Base-by-base conservation (phyloP, 2,797 vertebrate genomes). In the Prunella strophiata region DNA sequence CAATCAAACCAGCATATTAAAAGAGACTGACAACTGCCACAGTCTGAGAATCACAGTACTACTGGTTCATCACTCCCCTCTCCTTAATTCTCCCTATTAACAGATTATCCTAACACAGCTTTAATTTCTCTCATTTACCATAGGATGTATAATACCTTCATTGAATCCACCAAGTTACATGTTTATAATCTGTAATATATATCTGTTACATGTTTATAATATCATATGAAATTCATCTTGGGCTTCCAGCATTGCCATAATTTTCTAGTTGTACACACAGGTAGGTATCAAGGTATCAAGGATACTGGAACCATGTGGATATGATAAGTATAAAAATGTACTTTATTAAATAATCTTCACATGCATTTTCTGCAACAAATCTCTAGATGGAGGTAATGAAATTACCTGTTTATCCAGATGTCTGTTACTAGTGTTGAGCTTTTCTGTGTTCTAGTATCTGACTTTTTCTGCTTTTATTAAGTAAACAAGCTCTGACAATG, bases 341-440 rank as follows among this genome's bases (percentile, higher is more conserved):
- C 7, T 66, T 79, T 18, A 68, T 54, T 89, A 47, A 81, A 81
- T 88, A 89, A 88, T 43, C 7, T 16, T 51, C 16, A 51, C 10
- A 36, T 0, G 0, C 18, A 79, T 70, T 62, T 70, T 73, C 57
- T 83, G 30, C 10, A 13, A 75, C 30, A 86, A 52, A 93, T 72
- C 43, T 94, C 97, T 98, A 98, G 97, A 98, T 34, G 36, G 96
- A 96, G 55, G 51, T 80, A 88, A 91, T 79, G 65, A 96, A 91
- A 89, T 96, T 38, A 62, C 29, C 12, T 84, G 51, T 57, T 96
- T 94, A 97, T 81, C 80, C 89, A 87, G 70, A 76, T 76, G 58
- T 74, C 30, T 72, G 18, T 65, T 73, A 78, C 29, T 77, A 54
- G 23, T 18, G 75, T 82, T 91, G 8, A 1, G 76, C 52, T 85